Evolutionary conservation across 2,888 invertebrate species (phyloP).

Genomic region (Frankliniella intonsa): DNA sequence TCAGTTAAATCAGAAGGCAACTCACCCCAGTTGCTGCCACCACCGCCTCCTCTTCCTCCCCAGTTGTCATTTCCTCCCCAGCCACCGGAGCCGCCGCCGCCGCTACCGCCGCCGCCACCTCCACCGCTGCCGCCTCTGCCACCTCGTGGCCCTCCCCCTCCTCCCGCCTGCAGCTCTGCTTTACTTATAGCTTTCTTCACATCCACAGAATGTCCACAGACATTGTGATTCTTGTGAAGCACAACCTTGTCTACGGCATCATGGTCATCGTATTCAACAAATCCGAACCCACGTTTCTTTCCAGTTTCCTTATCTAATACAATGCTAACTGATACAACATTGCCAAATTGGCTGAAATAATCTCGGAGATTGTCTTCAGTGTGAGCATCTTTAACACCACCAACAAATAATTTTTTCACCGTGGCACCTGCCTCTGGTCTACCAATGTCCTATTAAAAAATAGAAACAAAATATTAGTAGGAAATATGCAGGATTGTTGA

Average conservation of each 20-base stretch:
- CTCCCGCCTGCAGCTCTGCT: neutral
- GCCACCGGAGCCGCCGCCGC: slow-evolving; percentile 13
- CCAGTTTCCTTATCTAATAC: slow-evolving; percentile 53
- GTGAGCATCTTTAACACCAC: slow-evolving; percentile 53
- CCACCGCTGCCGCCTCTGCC: neutral
- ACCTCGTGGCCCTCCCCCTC: neutral
- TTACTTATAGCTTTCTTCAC: slow-evolving; percentile 2
- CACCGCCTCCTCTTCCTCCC: slow-evolving; percentile 1
- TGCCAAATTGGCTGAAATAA: slow-evolving; percentile 46
- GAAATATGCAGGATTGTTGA: neutral
- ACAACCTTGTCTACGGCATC: slow-evolving; percentile 55
- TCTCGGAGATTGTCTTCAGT: slow-evolving; percentile 50
- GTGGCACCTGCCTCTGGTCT: slow-evolving; percentile 51
- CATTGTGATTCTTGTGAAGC: neutral
- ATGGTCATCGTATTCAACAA: slow-evolving; percentile 56
- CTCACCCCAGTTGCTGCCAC: slow-evolving; percentile 10
- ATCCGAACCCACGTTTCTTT: slow-evolving; percentile 55
- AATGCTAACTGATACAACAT: slow-evolving; percentile 48
- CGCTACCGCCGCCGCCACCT: neutral
- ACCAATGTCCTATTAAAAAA: slow-evolving; percentile 43
- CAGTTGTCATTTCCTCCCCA: neutral
- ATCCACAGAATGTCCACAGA: neutral
- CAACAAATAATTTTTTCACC: slow-evolving; percentile 54
- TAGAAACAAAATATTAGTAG: neutral
- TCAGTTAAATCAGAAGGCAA: neutral